phyloP scores from a whole-genome alignment of 1,140 invertebrate species.

The Dendrolimus kikuchii region DNA sequence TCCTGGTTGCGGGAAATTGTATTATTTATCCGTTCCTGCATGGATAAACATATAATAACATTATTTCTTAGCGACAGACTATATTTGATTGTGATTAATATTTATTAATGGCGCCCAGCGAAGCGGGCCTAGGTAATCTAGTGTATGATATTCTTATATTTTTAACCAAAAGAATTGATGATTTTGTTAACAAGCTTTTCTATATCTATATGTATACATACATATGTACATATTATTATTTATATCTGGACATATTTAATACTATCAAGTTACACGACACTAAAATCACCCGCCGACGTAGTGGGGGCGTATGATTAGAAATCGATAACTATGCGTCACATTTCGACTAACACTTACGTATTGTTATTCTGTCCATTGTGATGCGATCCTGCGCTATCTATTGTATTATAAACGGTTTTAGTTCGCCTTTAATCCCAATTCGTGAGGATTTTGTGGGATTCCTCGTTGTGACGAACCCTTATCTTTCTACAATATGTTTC shows the following conservation, averaged over 20 bases:
- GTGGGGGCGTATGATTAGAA: constrained; percentile 58
- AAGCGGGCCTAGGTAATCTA: no score
- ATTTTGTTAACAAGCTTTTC: no score
- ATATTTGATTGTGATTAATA: no score
- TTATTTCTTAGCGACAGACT: no score
- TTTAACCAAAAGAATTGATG: no score
- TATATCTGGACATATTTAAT: constrained; percentile 7
- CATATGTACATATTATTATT: no score
- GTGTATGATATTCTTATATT: no score
- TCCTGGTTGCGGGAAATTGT: no score
- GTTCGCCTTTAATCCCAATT: constrained; percentile 52
- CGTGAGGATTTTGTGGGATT: constrained; percentile 47
- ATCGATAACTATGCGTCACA: constrained; percentile 62
- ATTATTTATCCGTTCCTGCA: no score
- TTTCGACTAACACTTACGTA: constrained; percentile 35
- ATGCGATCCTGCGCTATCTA: constrained; percentile 48
- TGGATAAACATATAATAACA: no score
- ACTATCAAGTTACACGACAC: constrained; percentile 8
- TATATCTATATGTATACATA: no score
- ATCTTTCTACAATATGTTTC: constrained; percentile 23
- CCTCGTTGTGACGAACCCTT: constrained; percentile 31
- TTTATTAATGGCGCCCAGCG: no score
- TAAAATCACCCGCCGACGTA: constrained; percentile 7
- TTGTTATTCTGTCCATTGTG: constrained; percentile 53
- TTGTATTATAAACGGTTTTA: constrained; percentile 34